Evolutionary conservation across 2,797 vertebrate genomes (phyloP).

Genomic region (Mastacembelus armatus): DNA sequence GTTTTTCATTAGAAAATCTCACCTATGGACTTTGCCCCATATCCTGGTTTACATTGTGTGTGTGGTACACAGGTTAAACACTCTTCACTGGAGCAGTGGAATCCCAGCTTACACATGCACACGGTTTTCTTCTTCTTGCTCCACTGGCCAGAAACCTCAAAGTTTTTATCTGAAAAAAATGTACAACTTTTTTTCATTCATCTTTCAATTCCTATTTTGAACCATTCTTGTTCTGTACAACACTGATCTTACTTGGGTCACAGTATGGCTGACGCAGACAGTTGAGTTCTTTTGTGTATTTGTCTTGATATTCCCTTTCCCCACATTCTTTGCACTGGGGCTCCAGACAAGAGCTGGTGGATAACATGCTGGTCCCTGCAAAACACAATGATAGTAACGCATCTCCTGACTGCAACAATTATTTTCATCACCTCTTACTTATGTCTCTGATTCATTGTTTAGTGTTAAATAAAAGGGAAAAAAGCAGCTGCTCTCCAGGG

Average conservation of each 20-base stretch:
- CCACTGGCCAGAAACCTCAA: accelerated
- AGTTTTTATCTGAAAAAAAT: conserved; percentile 71
- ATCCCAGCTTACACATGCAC: conserved; percentile 67
- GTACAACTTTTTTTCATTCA: not conserved
- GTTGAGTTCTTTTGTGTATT: accelerated
- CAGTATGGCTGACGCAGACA: conserved; percentile 77
- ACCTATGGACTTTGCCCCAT: conserved; percentile 36
- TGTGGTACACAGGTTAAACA: conserved; percentile 69
- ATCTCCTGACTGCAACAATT: too few relatives aligned
- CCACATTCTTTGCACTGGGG: conserved; percentile 64
- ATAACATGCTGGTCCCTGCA: conserved; percentile 72
- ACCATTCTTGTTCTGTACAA: not conserved
- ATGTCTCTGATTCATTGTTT: too few relatives aligned
- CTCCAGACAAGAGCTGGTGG: accelerated
- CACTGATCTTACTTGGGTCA: conserved; percentile 72
- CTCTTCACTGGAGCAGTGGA: conserved; percentile 51
- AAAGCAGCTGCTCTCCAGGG: not conserved
- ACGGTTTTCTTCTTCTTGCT: accelerated
- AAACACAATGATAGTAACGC: not conserved
- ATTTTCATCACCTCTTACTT: too few relatives aligned
- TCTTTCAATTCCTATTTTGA: accelerated
- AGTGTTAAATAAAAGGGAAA: too few relatives aligned
- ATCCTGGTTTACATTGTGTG: conserved; percentile 55
- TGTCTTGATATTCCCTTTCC: conserved; percentile 59
- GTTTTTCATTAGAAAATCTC: not conserved